These are phyloP conservation scores for Drosophila rubida DNA, from an alignment of 2,888 invertebrate species.

Conservation along the genomic window DNA sequence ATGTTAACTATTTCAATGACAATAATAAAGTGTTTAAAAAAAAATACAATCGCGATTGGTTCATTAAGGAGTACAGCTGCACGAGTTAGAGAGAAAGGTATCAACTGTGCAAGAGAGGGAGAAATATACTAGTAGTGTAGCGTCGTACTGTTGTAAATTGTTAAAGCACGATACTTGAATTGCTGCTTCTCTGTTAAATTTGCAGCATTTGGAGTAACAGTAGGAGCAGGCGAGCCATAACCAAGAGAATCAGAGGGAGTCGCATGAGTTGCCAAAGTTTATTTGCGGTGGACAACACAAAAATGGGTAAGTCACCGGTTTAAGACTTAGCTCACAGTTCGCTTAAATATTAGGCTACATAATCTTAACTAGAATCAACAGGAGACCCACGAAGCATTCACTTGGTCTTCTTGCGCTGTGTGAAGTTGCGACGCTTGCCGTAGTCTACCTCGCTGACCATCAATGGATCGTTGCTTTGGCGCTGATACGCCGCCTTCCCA, in stretches of 20 bases:
- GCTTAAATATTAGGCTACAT: not conserved
- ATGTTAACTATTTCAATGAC: slow-evolving; percentile 84
- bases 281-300: not conserved
- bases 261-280: not conserved
- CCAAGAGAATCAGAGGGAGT: too few species aligned
- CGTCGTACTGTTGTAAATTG: too few species aligned
- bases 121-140: too few species aligned
- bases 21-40: slow-evolving; percentile 81
- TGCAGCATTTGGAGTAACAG: too few species aligned
- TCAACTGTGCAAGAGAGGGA: not conserved
- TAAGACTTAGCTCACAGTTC: not conserved
- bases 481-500: slow-evolving; percentile 81
- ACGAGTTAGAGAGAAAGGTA: not conserved
- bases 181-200: too few species aligned
- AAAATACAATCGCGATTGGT: not conserved
- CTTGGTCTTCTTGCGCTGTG: slow-evolving; percentile 35
- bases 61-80: not conserved
- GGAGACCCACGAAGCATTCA: not conserved
- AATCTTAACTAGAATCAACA: slow-evolving; percentile 1
- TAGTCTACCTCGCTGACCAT: slow-evolving; percentile 83
- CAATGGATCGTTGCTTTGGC: slow-evolving; percentile 82
- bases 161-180: too few species aligned
- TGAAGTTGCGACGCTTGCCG: slow-evolving; percentile 64
- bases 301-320: not conserved
- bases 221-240: too few species aligned